These are phyloP conservation scores for Clupea harengus DNA, from an alignment of 2,113 vertebrate genomes.

Conservation along the genomic window DNA sequence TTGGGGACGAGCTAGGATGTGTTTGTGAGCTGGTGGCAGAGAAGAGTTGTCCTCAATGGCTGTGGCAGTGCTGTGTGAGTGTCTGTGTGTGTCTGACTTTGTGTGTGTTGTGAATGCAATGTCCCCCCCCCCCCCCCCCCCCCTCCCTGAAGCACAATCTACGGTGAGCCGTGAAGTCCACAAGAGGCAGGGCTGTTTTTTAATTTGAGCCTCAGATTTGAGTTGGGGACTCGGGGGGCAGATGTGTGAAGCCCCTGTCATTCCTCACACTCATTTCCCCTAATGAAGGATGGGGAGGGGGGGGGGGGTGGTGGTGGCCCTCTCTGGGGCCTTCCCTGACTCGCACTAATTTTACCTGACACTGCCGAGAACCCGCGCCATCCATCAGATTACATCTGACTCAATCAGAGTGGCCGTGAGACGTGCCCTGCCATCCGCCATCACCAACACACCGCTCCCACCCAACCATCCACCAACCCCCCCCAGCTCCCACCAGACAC, in stretches of 20 bases:
- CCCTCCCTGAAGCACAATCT: constrained; percentile 18
- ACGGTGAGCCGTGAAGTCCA: neutral
- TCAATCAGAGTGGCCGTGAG: constrained; percentile 56
- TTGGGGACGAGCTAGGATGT: neutral
- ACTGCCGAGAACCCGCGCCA: constrained; percentile 44
- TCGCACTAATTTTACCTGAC: constrained; percentile 66
- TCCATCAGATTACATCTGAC: constrained; percentile 61
- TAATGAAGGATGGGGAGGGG: constrained; percentile 49
- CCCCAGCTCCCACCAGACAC: neutral
- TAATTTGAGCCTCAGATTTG: constrained; percentile 9
- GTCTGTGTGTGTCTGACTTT: constrained; percentile 12
- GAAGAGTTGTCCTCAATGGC: neutral
- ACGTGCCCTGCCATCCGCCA: constrained; percentile 19
- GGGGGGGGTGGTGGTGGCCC: constrained; percentile 3
- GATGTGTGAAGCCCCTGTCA: constrained; percentile 60
- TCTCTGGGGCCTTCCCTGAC: constrained; percentile 52
- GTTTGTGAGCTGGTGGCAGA: neutral
- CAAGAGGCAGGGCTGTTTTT: neutral
- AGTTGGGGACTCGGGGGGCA: constrained; percentile 12
- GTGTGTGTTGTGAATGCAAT: neutral
- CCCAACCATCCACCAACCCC: neutral
- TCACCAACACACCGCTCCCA: neutral
- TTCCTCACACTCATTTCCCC: constrained; percentile 41
- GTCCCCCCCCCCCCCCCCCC: constrained; percentile 15
- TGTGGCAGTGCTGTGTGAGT: neutral